Conservation (phyloP, 2,797 vertebrate species). For the Aeoliscus strigatus region DNA sequence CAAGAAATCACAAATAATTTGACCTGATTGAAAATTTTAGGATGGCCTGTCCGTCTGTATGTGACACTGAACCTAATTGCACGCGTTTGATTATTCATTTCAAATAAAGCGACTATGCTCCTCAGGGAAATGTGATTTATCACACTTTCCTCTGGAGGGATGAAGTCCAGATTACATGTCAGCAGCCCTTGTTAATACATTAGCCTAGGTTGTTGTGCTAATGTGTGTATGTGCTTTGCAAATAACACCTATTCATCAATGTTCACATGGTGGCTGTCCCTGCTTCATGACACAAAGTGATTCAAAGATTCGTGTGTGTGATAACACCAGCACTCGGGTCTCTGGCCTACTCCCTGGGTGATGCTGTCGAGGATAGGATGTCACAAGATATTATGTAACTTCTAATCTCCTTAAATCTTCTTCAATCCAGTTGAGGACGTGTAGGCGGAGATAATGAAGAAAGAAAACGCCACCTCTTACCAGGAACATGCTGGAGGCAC, state of each 20-base stretch:
- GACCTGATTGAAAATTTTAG: no score
- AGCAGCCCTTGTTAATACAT: slow-evolving; percentile 17
- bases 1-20: no score
- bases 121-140: slow-evolving; percentile 4
- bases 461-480: slow-evolving; percentile 62
- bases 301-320: slow-evolving; percentile 16
- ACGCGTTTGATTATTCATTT: slow-evolving; percentile 6
- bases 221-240: slow-evolving; percentile 9
- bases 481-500: slow-evolving; percentile 50
- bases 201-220: slow-evolving; percentile 3
- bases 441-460: slow-evolving; percentile 58
- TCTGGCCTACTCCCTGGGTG: slow-evolving; percentile 42
- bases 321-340: slow-evolving; percentile 21
- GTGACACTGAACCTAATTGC: neutral
- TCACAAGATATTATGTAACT: slow-evolving; percentile 57
- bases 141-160: slow-evolving; percentile 1
- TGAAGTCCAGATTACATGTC: slow-evolving; percentile 6
- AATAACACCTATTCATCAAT: slow-evolving; percentile 28
- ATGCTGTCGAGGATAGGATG: slow-evolving; percentile 52
- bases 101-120: slow-evolving; percentile 2
- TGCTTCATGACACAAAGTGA: slow-evolving; percentile 23
- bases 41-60: no score
- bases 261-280: slow-evolving; percentile 21
- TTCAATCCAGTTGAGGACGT: slow-evolving; percentile 47
- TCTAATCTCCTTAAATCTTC: slow-evolving; percentile 65